Evolutionary conservation across 35 echinoderm and acorn worm species (phyloP).

Genomic region (Ophiothrix spiculata): DNA sequence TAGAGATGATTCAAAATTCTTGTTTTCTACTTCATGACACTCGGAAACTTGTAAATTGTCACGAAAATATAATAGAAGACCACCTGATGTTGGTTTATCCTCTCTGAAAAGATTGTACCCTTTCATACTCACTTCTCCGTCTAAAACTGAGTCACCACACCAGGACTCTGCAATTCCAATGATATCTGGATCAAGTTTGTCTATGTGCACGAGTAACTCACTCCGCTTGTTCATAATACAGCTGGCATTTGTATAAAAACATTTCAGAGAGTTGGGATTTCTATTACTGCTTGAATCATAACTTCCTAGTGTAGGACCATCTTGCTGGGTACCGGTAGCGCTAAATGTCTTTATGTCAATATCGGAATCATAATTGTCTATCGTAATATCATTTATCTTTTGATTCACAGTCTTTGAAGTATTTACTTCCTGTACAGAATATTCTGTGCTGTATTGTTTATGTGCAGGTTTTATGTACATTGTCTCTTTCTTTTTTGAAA

Average conservation of each 20-base stretch:
- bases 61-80: not conserved
- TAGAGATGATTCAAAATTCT: not conserved
- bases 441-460: not conserved
- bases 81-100: not conserved
- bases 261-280: not conserved
- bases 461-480: not conserved
- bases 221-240: not conserved
- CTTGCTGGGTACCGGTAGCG: not conserved
- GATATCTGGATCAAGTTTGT: not conserved
- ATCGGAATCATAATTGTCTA: no score
- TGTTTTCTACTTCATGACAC: not conserved
- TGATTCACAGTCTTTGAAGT: not conserved
- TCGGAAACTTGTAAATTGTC: not conserved
- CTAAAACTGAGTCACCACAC: not conserved
- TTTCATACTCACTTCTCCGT: not conserved
- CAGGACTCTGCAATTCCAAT: conserved; percentile 15
- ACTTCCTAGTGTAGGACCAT: not conserved
- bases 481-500: not conserved
- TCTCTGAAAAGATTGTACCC: conserved; percentile 15
- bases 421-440: not conserved
- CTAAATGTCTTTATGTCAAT: no score
- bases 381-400: no score
- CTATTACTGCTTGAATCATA: not conserved
- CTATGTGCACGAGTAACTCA: not conserved
- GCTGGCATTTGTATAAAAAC: conserved; percentile 12